Evolutionary conservation across 2,797 vertebrate genomes (phyloP), one percentile per base, ranked within the genome.

Genomic region (Aulostomus chinensis): DNA sequence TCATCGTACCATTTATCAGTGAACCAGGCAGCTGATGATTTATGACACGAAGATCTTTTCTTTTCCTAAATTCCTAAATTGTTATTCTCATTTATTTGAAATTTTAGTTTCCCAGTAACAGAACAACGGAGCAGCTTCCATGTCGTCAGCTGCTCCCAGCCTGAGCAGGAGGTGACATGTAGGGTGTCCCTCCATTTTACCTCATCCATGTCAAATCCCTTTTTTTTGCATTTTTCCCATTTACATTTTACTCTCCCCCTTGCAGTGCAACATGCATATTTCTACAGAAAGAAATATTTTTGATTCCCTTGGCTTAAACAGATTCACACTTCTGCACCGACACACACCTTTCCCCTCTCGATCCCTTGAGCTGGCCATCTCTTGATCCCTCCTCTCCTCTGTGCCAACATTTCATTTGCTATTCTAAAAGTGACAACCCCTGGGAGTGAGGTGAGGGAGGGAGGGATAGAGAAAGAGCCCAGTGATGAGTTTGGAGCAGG

Each of bases 341-440:
- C 65, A 62, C 65, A 71, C 71, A 79, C 76, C 59, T 73, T 71
- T 68, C 61, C 68, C 62, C 57, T 67, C 64, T 69, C 63, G 36
- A 58, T 72, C 65, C 76, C 28, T 62, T 62, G 47, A 76, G 65
- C 65, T 21, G 20, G 40, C 67, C 54, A 64, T 76, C 68, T 74
- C 82, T 73, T 58, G 70, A 81, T 81, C 79, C 72, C 59, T 58
- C 46, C 79, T 83, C 75, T 77, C 63, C 55, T 16, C 50, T 16
- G 35, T 22, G 50, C 59, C 63, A 76, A 85, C 85, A 84, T 90
- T 90, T 88, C 88, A 88, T 90, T 90, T 88, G 86, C 89, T 89
- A 89, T 88, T 88, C 85, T 88, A 89, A 89, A 89, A 83, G 82
- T 84, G 83, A 88, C 89, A 86, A 83, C 76, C 85, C 86, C 53